A percentile compares a stretch with the other conserved stretches of the same genome.
phyloP scores from a whole-genome alignment of 2,113 vertebrate genomes.

The Otolemur garnettii region DNA sequence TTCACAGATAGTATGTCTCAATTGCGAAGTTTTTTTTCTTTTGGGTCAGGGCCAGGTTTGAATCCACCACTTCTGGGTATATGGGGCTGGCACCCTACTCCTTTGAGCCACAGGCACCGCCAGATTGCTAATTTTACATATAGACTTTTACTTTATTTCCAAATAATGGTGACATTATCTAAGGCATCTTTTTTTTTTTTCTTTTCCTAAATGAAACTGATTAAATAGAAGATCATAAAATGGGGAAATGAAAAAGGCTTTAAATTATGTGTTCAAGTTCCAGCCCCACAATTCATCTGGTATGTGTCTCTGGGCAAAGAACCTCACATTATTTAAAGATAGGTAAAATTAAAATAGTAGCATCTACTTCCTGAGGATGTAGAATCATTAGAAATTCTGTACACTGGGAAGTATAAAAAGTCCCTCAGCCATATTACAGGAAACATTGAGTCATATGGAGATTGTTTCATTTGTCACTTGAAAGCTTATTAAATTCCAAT shows the following conservation, averaged over 20 bases:
- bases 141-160: not conserved
- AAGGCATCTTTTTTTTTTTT: not conserved
- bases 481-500: not conserved
- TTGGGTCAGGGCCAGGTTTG: too few relatives aligned
- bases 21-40: not conserved
- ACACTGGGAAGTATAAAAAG: not conserved
- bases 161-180: not conserved
- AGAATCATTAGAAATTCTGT: not conserved
- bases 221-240: not conserved
- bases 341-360: constrained; percentile 9
- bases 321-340: not conserved
- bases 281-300: not conserved
- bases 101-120: too few relatives aligned
- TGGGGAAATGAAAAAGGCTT: not conserved
- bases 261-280: not conserved
- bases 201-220: not conserved
- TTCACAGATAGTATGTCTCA: not conserved
- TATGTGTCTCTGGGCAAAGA: not conserved
- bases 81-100: too few relatives aligned
- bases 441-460: not conserved
- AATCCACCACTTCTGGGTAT: too few relatives aligned
- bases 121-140: not conserved
- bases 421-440: not conserved
- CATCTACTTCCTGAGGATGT: not conserved
- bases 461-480: not conserved